Percentiles rank a stretch among this genome's conserved stretches.
Evolutionary conservation across 2,113 vertebrate genomes (phyloP).

Genomic region (Nesospiza acunhae): DNA sequence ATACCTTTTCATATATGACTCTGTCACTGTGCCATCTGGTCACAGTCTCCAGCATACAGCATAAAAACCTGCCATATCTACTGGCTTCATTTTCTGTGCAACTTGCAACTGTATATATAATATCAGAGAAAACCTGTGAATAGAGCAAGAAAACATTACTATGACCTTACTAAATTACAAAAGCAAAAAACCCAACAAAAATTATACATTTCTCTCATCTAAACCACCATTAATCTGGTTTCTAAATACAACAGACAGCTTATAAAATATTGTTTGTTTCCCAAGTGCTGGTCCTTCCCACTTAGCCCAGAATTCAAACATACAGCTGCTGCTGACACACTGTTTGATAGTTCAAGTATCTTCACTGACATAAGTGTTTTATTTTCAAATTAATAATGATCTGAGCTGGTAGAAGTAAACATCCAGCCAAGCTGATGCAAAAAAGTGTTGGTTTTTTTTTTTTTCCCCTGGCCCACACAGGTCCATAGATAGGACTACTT

Average conservation of each 20-base stretch:
- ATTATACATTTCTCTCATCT: neutral
- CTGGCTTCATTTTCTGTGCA: slow-evolving; percentile 99
- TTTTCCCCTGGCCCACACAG: neutral
- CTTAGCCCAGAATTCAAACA: neutral
- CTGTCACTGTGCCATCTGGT: slow-evolving; percentile 97
- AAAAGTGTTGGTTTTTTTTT: neutral
- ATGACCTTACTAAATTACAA: neutral
- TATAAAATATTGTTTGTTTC: neutral
- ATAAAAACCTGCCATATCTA: slow-evolving; percentile 95
- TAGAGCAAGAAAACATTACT: neutral
- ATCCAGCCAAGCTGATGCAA: neutral
- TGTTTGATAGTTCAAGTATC: neutral
- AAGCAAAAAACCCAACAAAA: neutral
- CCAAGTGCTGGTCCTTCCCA: neutral
- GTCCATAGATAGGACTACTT: neutral
- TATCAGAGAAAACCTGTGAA: slow-evolving; percentile 95
- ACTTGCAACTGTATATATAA: slow-evolving; percentile 98
- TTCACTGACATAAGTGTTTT: accelerated
- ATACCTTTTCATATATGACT: slow-evolving; percentile 94
- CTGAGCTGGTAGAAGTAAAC: neutral
- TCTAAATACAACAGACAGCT: neutral
- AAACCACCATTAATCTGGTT: neutral
- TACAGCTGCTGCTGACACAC: neutral
- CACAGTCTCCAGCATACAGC: slow-evolving; percentile 98
- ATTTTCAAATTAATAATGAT: neutral